Percentiles rank a stretch among this genome's conserved stretches.
phyloP scores from a whole-genome alignment of 2,797 vertebrate genomes.

The Phrynocephalus vlangalii region DNA sequence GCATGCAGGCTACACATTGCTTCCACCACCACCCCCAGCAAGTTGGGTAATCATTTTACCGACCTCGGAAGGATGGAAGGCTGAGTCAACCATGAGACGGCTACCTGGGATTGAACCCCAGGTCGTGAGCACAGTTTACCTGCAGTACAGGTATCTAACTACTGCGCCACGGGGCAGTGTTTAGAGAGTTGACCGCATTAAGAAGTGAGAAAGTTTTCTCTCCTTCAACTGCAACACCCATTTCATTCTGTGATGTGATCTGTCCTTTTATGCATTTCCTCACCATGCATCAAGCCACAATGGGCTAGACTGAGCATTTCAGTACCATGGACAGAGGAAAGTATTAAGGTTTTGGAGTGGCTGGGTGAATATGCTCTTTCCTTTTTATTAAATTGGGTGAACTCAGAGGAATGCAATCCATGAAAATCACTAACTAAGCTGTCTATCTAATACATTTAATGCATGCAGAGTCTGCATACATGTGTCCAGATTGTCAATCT shows the following conservation, averaged over 20 bases:
- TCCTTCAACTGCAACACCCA: not conserved
- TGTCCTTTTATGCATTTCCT: not conserved
- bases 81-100: too few species aligned
- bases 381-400: not conserved
- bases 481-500: too few species aligned
- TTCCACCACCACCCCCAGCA: too few species aligned
- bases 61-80: too few species aligned
- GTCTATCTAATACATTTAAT: too few species aligned
- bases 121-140: too few species aligned
- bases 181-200: not conserved
- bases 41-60: too few species aligned
- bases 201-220: not conserved
- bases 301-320: not conserved
- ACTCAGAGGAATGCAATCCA: not conserved
- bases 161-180: not conserved
- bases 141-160: too few species aligned
- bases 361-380: not conserved
- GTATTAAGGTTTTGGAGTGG: not conserved
- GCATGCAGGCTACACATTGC: too few species aligned
- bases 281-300: not conserved
- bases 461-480: too few species aligned
- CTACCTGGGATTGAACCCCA: too few species aligned
- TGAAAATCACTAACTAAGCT: not conserved
- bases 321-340: slow-evolving; percentile 21
- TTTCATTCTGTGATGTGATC: not conserved